Conservation (phyloP, 92 coral and sea anemone genomes). For the Porites evermanni region DNA sequence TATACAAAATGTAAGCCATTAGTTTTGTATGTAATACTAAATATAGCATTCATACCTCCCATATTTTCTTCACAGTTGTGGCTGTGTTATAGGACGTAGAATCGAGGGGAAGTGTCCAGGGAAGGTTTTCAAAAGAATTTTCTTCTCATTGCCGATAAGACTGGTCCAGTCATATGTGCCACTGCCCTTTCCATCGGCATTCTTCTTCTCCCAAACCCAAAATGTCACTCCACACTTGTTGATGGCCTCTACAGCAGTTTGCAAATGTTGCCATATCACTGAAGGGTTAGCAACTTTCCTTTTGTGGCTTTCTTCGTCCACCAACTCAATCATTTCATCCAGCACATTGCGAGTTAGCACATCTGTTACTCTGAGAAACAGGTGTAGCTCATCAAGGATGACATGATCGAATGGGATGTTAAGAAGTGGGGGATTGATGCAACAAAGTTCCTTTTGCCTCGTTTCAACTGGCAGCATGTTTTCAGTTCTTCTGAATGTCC, state of each 20-base stretch:
- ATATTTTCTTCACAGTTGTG: neutral
- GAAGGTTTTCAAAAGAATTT: neutral
- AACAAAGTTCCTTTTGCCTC: neutral
- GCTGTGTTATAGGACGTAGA: neutral
- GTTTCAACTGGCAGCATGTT: neutral
- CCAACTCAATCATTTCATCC: constrained; percentile 7
- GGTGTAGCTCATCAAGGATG: neutral
- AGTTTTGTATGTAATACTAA: neutral
- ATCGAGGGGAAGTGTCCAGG: neutral
- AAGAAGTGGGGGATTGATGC: constrained; percentile 3
- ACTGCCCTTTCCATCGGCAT: neutral
- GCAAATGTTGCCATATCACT: neutral
- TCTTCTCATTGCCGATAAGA: constrained; percentile 1
- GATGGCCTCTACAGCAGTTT: neutral
- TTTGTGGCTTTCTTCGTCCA: constrained; percentile 1
- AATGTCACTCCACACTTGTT: neutral
- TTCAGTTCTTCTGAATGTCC: neutral
- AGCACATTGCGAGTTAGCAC: neutral
- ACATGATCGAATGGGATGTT: constrained; percentile 7
- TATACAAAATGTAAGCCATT: neutral
- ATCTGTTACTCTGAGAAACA: constrained; percentile 8
- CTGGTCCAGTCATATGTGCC: constrained; percentile 1
- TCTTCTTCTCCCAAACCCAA: constrained; percentile 12
- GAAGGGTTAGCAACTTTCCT: neutral
- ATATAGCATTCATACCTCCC: neutral